Evolutionary conservation across 2,797 vertebrate species (phyloP).

Genomic region (Emydoidea blandingii): DNA sequence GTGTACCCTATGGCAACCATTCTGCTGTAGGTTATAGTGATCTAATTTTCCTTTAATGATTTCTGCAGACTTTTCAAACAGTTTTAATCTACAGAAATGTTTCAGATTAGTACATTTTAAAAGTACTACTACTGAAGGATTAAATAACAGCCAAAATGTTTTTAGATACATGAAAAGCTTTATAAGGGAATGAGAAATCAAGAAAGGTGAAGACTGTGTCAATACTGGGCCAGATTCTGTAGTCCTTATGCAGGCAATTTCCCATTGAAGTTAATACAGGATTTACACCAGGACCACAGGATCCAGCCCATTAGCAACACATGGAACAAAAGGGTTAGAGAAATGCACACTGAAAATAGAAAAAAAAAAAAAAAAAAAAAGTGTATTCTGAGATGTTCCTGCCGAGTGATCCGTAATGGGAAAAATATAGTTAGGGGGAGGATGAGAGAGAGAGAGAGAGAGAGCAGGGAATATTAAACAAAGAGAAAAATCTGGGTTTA

Average conservation of each 20-base stretch:
- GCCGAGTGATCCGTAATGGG: not conserved
- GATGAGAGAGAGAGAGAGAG: not conserved
- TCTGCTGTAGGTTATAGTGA: not conserved
- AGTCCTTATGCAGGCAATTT: not conserved
- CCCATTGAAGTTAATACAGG: not conserved
- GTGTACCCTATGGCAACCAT: not conserved
- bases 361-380: not conserved
- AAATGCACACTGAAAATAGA: not conserved
- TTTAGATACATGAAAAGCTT: constrained; percentile 12
- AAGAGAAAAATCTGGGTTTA: not conserved
- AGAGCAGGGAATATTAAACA: not conserved
- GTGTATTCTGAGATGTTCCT: not conserved
- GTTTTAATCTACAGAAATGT: not conserved
- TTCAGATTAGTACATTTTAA: constrained; percentile 7
- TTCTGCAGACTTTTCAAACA: not conserved
- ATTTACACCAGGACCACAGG: not conserved
- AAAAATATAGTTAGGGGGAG: not conserved
- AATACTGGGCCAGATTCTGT: not conserved
- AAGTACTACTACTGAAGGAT: constrained; percentile 2
- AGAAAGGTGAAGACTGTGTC: not conserved
- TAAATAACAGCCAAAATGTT: not conserved
- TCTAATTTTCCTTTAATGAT: not conserved
- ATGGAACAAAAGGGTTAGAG: not conserved
- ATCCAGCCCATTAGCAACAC: not conserved
- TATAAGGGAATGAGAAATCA: not conserved